Evolutionary conservation across 2,888 invertebrate genomes (phyloP), one percentile per base, ranked within the genome.

Genomic region (Agonopterix heracliana): DNA sequence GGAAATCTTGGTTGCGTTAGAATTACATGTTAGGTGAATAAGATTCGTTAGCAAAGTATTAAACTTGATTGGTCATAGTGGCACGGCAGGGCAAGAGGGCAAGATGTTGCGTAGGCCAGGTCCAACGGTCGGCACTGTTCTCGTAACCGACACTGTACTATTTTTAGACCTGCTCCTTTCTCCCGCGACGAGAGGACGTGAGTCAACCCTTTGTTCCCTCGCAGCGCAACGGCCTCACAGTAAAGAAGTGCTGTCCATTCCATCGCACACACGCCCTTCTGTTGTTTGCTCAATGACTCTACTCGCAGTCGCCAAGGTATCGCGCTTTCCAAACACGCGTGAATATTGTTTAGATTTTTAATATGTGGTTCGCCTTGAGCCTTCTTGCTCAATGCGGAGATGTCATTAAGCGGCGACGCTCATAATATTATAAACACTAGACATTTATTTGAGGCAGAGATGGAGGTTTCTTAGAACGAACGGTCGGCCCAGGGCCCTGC

Each of bases 121-220:
- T 68, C 74, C 73, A 78, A 76, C 71, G 76, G 71, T 74, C 75
- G 53, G 26, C 26, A 26, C 5, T 26, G 26, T 26, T 11, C 66
- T 71, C 64, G 65, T 74, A 76, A 78, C 74, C 74, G 74, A 74
- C 72, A 70, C 68, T 64, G 71, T 64, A 72, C 81, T 82, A 81
- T 82, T 82, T 82, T 74, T 80, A 82, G 79, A 74, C 48, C 68
- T 54, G 60, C 71, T 81, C 80, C 81, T 81, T 82, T 81, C 82
- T 81, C 77, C 69, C 66, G 56, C 66, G 67, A 65, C 68, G 66
- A 67, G 64, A 71, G 81, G 81, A 80, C 81, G 71, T 84, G 82
- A 85, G 72, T 84, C 80, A 82, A 78, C 77, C 81, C 83, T 84
- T 84, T 82, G 81, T 82, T 78, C 73, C 75, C 68, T 69, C 62